Evolutionary conservation across 1,140 invertebrate species (phyloP).

Genomic region (Batillaria attramentaria): DNA sequence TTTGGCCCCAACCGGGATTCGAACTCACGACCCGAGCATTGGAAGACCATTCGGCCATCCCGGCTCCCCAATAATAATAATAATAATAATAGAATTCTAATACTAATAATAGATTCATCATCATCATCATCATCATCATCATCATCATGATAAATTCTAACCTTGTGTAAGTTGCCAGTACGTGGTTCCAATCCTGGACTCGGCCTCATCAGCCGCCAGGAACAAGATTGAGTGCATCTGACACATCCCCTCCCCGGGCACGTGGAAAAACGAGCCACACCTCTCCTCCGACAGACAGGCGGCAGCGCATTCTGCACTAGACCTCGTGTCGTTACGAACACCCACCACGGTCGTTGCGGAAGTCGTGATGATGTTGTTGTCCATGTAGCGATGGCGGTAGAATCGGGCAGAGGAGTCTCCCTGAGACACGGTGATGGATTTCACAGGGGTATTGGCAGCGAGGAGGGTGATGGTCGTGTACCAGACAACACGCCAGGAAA

Average conservation of each 20-base stretch:
- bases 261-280: conserved; percentile 4
- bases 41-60: too few relatives aligned
- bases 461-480: too few relatives aligned
- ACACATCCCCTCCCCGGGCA: neutral
- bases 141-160: too few relatives aligned
- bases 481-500: too few relatives aligned
- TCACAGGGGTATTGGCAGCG: too few relatives aligned
- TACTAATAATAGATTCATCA: too few relatives aligned
- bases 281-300: neutral
- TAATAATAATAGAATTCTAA: too few relatives aligned
- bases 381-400: neutral
- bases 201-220: neutral
- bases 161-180: conserved; percentile 27
- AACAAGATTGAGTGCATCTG: conserved; percentile 16
- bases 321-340: neutral
- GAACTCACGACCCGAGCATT: too few relatives aligned
- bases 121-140: too few relatives aligned
- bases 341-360: neutral
- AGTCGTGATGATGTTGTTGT: conserved; percentile 4
- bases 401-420: neutral
- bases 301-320: neutral
- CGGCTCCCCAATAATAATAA: too few relatives aligned
- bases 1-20: too few relatives aligned
- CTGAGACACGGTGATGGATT: too few relatives aligned
- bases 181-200: neutral